Evolutionary conservation across 2,797 vertebrate genomes (phyloP), one percentile per base, ranked within the genome.

Genomic region (Okamejei kenojei): DNA sequence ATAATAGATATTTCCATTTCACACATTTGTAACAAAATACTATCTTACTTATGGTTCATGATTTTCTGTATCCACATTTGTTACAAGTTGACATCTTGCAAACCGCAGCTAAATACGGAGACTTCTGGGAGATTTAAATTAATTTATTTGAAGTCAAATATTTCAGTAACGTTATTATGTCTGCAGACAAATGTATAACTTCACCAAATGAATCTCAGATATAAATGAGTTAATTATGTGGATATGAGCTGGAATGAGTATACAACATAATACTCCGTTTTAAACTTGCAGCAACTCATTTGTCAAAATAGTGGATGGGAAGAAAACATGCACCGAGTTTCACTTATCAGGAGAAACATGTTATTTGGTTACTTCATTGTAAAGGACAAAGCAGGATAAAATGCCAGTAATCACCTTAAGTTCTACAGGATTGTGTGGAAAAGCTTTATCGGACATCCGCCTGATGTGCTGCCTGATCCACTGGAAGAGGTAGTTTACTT

Each of bases 391-490:
- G 68, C 35, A n/a, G n/a, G 26, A 91, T 26, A 38, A 86, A 45
- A 23, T 54, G 26, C 32, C 45, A 65, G 71, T 54, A 5, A 29
- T 82, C 86, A 99, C 99, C 98, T 99, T 99, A 95, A 99, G 97
- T 95, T 99, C 99, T 94, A 98, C 98, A 65, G 99, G 99, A 96
- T 99, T 99, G 95, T 98, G 98, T 93, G 99, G 98, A 93, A 99
- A 99, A 95, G 97, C 98, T 96, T 98, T 99, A 95, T 98, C 97
- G 93, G 98, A 98, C 98, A 99, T 98, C 94, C 98, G 95, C 95
- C 97, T 96, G 88, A 95, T 98, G 94, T 99, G 98, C 95, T 99
- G 98, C 94, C 97, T 98, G 96, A 98, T 98, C 99, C 99, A 99
- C 58, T 98, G 98, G 96, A 98, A 95, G 95, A 99, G 97, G 93